A percentile compares a stretch with the other conserved stretches of the same genome.
Evolutionary conservation across 2,888 invertebrate species (phyloP).

Genomic region (Eretmocerus hayati): DNA sequence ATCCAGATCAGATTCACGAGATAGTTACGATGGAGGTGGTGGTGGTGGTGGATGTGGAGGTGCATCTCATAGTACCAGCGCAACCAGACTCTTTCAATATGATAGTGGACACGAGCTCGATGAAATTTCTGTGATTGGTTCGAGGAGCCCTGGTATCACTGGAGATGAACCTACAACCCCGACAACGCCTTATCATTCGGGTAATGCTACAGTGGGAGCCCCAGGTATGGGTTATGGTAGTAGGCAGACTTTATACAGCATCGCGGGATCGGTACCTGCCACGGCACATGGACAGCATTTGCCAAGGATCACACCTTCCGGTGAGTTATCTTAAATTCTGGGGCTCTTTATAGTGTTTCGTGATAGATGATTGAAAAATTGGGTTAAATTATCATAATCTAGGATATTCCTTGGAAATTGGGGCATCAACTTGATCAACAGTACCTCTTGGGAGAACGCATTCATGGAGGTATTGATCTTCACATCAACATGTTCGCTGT

Average conservation of each 20-base stretch:
- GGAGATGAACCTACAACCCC: constrained; percentile 44
- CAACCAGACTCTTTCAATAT: constrained; percentile 42
- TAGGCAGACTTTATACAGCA: constrained; percentile 45
- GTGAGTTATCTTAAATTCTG: too few relatives aligned
- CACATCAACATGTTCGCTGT: too few relatives aligned
- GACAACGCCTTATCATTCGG: constrained; percentile 44
- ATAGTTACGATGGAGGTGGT: too few relatives aligned
- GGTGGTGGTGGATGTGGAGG: constrained; percentile 32
- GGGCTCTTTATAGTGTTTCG: too few relatives aligned
- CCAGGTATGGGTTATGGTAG: constrained; percentile 45
- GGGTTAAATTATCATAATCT: too few relatives aligned
- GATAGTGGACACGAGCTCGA: constrained; percentile 48
- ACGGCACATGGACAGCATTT: constrained; percentile 36
- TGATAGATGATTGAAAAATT: too few relatives aligned
- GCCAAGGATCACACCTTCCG: constrained; percentile 29
- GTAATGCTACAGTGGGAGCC: constrained; percentile 28
- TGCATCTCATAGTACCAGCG: constrained; percentile 40
- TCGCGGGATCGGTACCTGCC: constrained; percentile 42
- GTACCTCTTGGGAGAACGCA: too few relatives aligned
- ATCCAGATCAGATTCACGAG: constrained; percentile 30
- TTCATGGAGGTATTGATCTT: too few relatives aligned
- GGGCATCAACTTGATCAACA: too few relatives aligned
- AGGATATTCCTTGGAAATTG: too few relatives aligned
- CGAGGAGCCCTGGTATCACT: too few relatives aligned
- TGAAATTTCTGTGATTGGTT: constrained; percentile 51